phyloP scores from a whole-genome alignment of 2,113 vertebrate genomes.

The Collichthys lucidus region DNA sequence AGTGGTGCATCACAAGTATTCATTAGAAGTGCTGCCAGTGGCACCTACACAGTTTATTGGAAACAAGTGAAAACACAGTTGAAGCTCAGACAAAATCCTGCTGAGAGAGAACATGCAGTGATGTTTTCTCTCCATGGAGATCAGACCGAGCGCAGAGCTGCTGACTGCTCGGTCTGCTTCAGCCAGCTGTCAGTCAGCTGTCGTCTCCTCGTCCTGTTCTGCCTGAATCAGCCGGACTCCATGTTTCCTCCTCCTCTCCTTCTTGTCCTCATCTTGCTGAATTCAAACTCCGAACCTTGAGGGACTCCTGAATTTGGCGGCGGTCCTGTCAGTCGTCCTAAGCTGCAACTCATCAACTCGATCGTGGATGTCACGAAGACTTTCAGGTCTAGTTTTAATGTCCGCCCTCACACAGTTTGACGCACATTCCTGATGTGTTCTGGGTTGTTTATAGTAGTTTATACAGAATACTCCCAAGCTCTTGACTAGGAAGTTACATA shows the following conservation, averaged over 20 bases:
- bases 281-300: background rate
- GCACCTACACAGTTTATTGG: constrained; percentile 6
- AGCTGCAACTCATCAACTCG: background rate
- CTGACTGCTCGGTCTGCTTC: constrained; percentile 20
- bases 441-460: no score
- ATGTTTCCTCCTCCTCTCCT: background rate
- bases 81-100: constrained; percentile 38
- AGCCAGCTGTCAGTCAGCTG: constrained; percentile 45
- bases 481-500: no score
- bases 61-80: constrained; percentile 15
- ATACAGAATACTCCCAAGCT: no score
- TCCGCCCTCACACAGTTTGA: background rate
- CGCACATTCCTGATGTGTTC: background rate
- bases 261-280: constrained; percentile 12
- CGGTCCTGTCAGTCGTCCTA: background rate
- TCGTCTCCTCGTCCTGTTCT: background rate
- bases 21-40: background rate
- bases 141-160: background rate
- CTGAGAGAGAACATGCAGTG: constrained; percentile 24
- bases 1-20: background rate
- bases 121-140: constrained; percentile 18
- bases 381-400: background rate
- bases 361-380: constrained; percentile 22
- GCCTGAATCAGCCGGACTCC: constrained; percentile 48
- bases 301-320: background rate